Evolutionary conservation across 2,888 invertebrate genomes (phyloP).

Genomic region (Ormyrus nitidulus): DNA sequence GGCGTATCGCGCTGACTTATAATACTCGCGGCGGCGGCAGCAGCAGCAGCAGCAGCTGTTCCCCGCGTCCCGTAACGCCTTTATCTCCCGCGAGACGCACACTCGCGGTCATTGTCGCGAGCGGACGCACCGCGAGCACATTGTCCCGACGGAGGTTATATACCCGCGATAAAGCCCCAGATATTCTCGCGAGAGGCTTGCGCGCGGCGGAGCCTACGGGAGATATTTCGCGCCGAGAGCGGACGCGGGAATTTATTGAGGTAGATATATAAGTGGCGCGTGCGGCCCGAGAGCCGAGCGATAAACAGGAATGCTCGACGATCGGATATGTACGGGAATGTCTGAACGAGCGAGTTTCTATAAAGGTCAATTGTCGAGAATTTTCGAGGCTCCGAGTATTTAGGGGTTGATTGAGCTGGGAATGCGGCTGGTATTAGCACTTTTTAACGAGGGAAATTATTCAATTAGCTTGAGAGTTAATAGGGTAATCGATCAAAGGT

Average conservation of each 20-base stretch:
- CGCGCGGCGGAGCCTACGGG: not conserved
- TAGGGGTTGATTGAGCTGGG: too few species aligned
- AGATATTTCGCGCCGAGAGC: constrained; percentile 29
- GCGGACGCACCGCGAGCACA: constrained; percentile 11
- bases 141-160: constrained; percentile 29
- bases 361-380: not conserved
- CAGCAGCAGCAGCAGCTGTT: not conserved
- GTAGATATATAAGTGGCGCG: constrained; percentile 13
- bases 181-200: not conserved
- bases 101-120: constrained; percentile 19
- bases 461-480: too few species aligned
- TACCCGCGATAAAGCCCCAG: constrained; percentile 14
- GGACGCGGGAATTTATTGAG: constrained; percentile 42
- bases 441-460: too few species aligned
- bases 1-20: too few species aligned
- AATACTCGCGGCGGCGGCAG: too few species aligned
- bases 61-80: constrained; percentile 15
- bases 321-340: constrained; percentile 7
- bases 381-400: too few species aligned
- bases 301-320: constrained; percentile 34
- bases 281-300: not conserved
- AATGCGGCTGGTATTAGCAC: too few species aligned
- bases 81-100: constrained; percentile 18
- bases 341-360: not conserved
- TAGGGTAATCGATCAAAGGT: too few species aligned